A percentile compares a stretch with the other conserved stretches of the same genome.
phyloP scores from a whole-genome alignment of 2,113 vertebrate species.

The Ochotona curzoniae region DNA sequence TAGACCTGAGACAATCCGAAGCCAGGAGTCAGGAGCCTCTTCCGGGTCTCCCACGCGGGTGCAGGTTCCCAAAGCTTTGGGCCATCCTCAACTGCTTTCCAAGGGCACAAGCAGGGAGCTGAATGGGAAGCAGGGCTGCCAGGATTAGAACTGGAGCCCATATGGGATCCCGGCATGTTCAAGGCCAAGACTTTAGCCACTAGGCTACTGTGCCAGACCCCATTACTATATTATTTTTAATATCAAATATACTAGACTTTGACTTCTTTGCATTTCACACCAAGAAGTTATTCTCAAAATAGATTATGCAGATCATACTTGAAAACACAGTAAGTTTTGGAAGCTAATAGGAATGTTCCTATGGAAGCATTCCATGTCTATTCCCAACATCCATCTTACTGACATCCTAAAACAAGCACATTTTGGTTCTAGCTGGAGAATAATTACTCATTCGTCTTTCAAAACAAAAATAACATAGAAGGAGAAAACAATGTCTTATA shows the following conservation, averaged over 20 bases:
- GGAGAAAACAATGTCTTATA: neutral
- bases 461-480: neutral
- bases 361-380: neutral
- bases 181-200: too few relatives aligned
- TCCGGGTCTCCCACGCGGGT: too few relatives aligned
- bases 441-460: neutral
- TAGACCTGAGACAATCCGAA: too few relatives aligned
- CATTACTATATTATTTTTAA: neutral
- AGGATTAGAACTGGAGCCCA: too few relatives aligned
- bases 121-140: too few relatives aligned
- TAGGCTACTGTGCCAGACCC: too few relatives aligned
- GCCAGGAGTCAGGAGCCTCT: too few relatives aligned
- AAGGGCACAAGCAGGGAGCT: too few relatives aligned
- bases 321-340: constrained; percentile 12
- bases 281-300: constrained; percentile 39
- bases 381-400: neutral
- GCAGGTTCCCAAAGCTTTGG: too few relatives aligned
- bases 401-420: constrained; percentile 1
- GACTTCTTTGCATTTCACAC: neutral
- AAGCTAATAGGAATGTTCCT: constrained; percentile 12
- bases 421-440: neutral
- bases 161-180: too few relatives aligned
- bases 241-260: neutral
- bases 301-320: neutral
- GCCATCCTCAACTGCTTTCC: too few relatives aligned